A percentile compares a stretch with the other conserved stretches of the same genome.
Evolutionary conservation across 2,113 vertebrate species (phyloP).

Genomic region (Pseudorhombus dupliciocellatus): DNA sequence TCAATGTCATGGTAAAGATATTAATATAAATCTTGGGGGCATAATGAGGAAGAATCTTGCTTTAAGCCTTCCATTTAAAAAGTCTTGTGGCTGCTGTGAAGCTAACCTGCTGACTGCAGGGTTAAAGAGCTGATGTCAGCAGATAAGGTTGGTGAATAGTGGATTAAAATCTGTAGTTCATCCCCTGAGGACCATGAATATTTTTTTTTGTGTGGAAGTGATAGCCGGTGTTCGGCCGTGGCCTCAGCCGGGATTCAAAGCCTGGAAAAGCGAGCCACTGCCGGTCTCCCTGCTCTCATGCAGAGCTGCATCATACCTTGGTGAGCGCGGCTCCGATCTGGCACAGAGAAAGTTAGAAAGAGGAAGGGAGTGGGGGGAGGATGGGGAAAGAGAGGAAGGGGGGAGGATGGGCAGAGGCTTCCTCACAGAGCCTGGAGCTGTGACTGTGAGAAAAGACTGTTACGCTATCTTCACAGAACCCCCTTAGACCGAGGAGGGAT

Average conservation of each 20-base stretch:
- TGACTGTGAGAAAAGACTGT: constrained; percentile 68
- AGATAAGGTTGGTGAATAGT: no score
- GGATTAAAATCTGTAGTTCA: no score
- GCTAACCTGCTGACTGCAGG: no score
- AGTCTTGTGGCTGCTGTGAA: no score
- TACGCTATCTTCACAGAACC: constrained; percentile 72
- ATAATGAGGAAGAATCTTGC: no score
- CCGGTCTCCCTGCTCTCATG: neutral
- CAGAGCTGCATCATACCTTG: constrained; percentile 26
- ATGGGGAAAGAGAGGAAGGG: constrained; percentile 14
- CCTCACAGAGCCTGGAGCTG: constrained; percentile 67
- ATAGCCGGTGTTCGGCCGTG: neutral
- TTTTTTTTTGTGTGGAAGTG: neutral
- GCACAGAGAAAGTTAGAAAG: constrained; percentile 51
- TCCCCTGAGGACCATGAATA: neutral
- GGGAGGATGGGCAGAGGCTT: constrained; percentile 58
- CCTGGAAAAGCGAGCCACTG: constrained; percentile 5
- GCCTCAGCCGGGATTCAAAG: neutral
- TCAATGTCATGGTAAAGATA: no score
- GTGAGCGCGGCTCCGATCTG: constrained; percentile 35
- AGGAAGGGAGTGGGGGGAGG: constrained; percentile 11
- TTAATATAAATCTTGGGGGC: no score
- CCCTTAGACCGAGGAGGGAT: constrained; percentile 66
- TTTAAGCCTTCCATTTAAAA: no score
- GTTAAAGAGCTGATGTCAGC: no score